Evolutionary conservation across 2,888 invertebrate genomes (phyloP).

Genomic region (Drosophila kuntzei): DNA sequence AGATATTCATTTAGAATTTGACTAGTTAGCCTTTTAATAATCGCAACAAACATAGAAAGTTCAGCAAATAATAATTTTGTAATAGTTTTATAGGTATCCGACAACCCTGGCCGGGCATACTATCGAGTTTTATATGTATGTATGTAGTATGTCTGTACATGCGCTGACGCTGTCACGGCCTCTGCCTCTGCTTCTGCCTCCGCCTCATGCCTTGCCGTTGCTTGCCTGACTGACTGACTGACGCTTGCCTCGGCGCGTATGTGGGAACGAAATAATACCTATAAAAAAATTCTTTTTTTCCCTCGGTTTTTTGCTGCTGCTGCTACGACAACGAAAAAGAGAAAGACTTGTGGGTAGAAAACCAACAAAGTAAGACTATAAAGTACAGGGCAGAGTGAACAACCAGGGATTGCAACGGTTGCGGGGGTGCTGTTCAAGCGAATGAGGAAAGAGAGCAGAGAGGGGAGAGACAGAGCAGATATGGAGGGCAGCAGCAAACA

Average conservation of each 20-base stretch:
- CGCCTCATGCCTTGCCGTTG: conserved; percentile 49
- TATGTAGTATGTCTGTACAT: conserved; percentile 65
- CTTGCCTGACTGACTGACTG: conserved; percentile 69
- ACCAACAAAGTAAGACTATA: conserved; percentile 81
- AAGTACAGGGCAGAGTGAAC: conserved; percentile 63
- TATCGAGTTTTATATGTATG: conserved; percentile 76
- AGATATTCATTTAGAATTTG: no score
- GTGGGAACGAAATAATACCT: conserved; percentile 83
- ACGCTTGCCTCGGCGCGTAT: conserved; percentile 76
- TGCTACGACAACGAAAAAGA: conserved; percentile 76
- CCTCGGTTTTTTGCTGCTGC: conserved; percentile 58
- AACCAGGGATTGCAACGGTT: conserved; percentile 32
- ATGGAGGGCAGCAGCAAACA: conserved; percentile 54
- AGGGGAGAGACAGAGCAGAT: conserved; percentile 12
- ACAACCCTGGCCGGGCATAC: conserved; percentile 68
- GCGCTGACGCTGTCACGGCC: conserved; percentile 79
- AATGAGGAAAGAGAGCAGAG: conserved; percentile 9
- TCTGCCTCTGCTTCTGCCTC: conserved; percentile 61
- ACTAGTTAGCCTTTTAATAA: no score
- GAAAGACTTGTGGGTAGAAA: conserved; percentile 84
- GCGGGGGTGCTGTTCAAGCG: conserved; percentile 44
- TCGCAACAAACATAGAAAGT: background rate
- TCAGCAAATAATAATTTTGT: background rate
- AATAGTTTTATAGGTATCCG: conserved; percentile 24
- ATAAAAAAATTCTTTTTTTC: conserved; percentile 60